These are phyloP conservation scores for Tragelaphus oryx DNA, from an alignment of 2,797 vertebrate species.

Conservation along the genomic window DNA sequence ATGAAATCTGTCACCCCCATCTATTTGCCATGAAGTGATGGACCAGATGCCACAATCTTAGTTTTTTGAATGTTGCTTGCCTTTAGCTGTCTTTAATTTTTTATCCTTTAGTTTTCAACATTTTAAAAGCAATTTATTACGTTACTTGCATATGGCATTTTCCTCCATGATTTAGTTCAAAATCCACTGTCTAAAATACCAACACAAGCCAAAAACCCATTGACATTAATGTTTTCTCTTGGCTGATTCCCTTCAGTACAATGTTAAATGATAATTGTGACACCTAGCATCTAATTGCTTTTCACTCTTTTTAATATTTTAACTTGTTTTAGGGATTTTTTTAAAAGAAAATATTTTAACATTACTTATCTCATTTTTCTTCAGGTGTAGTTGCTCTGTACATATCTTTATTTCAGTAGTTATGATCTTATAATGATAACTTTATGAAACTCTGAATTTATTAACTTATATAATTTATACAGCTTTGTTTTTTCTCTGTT, in stretches of 20 bases:
- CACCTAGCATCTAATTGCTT: neutral
- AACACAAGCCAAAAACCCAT: neutral
- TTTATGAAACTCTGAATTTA: neutral
- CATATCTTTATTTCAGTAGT: neutral
- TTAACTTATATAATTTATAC: neutral
- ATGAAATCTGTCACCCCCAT: neutral
- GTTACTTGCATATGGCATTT: neutral
- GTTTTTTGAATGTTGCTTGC: neutral
- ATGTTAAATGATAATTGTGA: neutral
- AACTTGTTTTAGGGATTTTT: neutral
- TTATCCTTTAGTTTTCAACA: neutral
- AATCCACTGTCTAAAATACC: slow-evolving; percentile 2
- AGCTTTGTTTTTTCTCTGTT: neutral
- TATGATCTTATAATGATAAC: neutral
- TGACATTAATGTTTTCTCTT: slow-evolving; percentile 11
- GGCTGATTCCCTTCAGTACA: neutral
- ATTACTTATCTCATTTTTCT: neutral
- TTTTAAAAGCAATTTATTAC: neutral
- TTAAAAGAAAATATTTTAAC: neutral
- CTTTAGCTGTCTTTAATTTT: slow-evolving; percentile 10
- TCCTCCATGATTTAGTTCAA: neutral
- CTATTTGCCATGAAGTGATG: neutral
- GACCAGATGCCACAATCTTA: neutral
- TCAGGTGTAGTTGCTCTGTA: neutral
- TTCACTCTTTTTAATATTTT: slow-evolving; percentile 2